These are phyloP conservation scores for Poecilia wingei DNA, from an alignment of 2,797 vertebrate genomes.

Conservation along the genomic window DNA sequence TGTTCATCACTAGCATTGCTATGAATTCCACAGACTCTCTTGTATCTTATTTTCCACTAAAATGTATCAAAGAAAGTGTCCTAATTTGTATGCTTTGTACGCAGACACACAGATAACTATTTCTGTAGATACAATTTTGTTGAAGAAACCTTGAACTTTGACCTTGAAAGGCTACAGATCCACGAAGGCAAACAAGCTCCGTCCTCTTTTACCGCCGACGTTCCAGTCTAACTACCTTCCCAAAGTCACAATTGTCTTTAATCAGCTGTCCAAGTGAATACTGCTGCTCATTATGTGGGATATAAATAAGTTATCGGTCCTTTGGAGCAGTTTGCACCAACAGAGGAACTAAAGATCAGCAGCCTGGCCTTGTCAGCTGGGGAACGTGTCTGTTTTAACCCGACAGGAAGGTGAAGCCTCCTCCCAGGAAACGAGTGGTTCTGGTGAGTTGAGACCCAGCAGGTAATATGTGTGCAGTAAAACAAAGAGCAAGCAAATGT, in stretches of 20 bases:
- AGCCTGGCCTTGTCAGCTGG: background rate
- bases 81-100: background rate
- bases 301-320: background rate
- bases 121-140: background rate
- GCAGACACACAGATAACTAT: background rate
- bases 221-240: background rate
- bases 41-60: background rate
- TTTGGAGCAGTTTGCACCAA: conserved; percentile 1
- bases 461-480: background rate
- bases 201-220: background rate
- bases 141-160: background rate
- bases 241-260: background rate
- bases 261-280: background rate
- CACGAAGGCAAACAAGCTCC: background rate
- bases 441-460: background rate
- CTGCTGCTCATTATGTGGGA: background rate
- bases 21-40: background rate
- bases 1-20: background rate
- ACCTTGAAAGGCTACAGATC: background rate
- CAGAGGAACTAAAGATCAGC: conserved; percentile 4
- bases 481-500: background rate
- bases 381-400: conserved; percentile 4
- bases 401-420: conserved; percentile 2
- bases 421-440: conserved; percentile 4
- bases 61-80: background rate